Percentiles rank a stretch among this genome's conserved stretches.
These are phyloP conservation scores for Protobothrops mucrosquamatus DNA, from an alignment of 2,113 vertebrate species.

Conservation along the genomic window DNA sequence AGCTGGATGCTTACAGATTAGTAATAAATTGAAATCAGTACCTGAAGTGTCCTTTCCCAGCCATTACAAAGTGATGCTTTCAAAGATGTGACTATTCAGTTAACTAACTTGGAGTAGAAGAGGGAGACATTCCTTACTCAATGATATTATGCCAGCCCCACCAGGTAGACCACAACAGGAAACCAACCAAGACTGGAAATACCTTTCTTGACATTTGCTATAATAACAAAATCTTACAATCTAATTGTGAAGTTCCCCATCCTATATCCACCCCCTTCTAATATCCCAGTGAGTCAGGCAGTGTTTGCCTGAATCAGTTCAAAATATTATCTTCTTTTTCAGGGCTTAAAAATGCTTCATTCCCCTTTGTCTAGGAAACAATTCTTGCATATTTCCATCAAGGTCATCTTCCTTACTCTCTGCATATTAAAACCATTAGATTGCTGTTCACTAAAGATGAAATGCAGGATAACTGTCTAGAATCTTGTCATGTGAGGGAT, in stretches of 20 bases:
- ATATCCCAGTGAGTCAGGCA: background rate
- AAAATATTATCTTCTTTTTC: background rate
- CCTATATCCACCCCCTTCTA: background rate
- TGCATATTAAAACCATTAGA: background rate
- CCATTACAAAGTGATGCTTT: constrained; percentile 21
- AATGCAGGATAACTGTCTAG: background rate
- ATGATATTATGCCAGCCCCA: too few relatives aligned
- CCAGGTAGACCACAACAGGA: too few relatives aligned
- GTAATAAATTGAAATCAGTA: constrained; percentile 38
- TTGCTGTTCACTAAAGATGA: background rate
- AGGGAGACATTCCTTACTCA: background rate
- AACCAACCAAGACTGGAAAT: too few relatives aligned
- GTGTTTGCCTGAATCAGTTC: background rate
- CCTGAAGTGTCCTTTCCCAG: constrained; percentile 46
- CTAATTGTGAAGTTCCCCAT: too few relatives aligned
- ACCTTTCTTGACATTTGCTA: too few relatives aligned
- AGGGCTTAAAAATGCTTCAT: background rate
- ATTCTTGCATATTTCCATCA: background rate
- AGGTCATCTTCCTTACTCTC: background rate
- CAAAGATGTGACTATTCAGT: background rate
- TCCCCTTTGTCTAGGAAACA: background rate
- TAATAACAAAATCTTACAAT: too few relatives aligned
- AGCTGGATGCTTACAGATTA: constrained; percentile 35
- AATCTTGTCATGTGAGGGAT: background rate
- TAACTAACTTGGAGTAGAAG: background rate